These are phyloP conservation scores for Drosophila sordidapex DNA, from an alignment of 2,888 invertebrate genomes.

Conservation along the genomic window DNA sequence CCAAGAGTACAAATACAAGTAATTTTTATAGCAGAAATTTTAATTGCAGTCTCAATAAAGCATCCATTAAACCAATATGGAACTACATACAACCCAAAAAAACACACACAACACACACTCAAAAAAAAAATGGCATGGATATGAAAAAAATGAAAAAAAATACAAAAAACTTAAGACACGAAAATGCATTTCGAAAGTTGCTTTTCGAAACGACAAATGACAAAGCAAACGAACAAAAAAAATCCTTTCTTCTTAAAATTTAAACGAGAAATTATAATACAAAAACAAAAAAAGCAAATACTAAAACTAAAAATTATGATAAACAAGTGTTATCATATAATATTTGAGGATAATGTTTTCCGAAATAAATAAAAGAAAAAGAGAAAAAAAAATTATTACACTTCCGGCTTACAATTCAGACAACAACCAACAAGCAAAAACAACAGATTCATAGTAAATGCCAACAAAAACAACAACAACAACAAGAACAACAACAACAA, in stretches of 20 bases:
- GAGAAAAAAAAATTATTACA: slow-evolving; percentile 31
- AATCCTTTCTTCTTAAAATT: slow-evolving; percentile 75
- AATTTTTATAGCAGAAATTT: slow-evolving; percentile 83
- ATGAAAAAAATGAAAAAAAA: slow-evolving; percentile 32
- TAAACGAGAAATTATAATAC: slow-evolving; percentile 52
- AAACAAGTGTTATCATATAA: slow-evolving; percentile 42
- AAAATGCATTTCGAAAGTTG: slow-evolving; percentile 42
- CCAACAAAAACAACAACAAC: slow-evolving; percentile 65
- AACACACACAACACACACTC: slow-evolving; percentile 36
- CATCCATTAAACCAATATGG: slow-evolving; percentile 63
- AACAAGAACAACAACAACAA: slow-evolving; percentile 49
- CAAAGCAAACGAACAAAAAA: slow-evolving; percentile 42
- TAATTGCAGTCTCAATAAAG: slow-evolving; percentile 83
- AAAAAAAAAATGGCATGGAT: slow-evolving; percentile 62
- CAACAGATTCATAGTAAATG: slow-evolving; percentile 66
- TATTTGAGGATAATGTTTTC: slow-evolving; percentile 45
- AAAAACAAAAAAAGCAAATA: slow-evolving; percentile 14
- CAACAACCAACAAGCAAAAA: slow-evolving; percentile 33
- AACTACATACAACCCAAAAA: slow-evolving; percentile 38
- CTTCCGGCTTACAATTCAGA: slow-evolving; percentile 68
- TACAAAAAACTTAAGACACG: slow-evolving; percentile 24
- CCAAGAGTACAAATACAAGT: slow-evolving; percentile 85
- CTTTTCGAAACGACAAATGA: slow-evolving; percentile 51
- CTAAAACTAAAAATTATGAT: slow-evolving; percentile 42
- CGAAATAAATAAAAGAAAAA: slow-evolving; percentile 3